Base-by-base conservation (phyloP, 1,140 invertebrate genomes). In the Metaphire vulgaris region DNA sequence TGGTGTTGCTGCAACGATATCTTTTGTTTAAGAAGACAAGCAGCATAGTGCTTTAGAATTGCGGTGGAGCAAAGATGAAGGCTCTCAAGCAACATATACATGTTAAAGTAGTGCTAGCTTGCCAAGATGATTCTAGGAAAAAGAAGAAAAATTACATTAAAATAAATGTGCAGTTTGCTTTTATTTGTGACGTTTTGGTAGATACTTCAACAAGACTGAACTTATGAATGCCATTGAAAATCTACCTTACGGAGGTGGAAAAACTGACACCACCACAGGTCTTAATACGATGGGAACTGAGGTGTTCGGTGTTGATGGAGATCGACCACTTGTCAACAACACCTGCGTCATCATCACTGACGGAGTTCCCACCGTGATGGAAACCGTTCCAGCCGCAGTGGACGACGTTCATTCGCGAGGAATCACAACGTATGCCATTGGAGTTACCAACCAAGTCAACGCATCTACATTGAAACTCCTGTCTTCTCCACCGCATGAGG, bases 281-380 rank as follows among this genome's bases (percentile, higher is more conserved):
- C 56, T 74, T 28, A 28, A 32, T 6, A n/a, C 32, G 64, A 74
- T 74, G 74, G n/a, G 74, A 1, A 74, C 74, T 30, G 26, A 74
- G 65, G 56, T 74, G 6, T 74, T 74, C 74, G 65, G 30, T 21
- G 6, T 32, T 0, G 0, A 33, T 0, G 65, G 56, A 2, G 65
- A 66, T 21, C 16, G 74, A 28, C 30, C 56, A 14, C n/a, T 64
- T 33, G 72, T 34, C 34, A 29, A 15, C 33, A 66, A 74, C 26
- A 21, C 64, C 1, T 41, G 29, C 41, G 31, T 74, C 74, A 74
- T 68, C 74, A 67, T 74, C 34, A 74, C 74, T 1, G 74, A 74
- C 28, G 74, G 74, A 28, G 30, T 64, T 2, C 56, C 74, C 1
- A 74, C 41, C 6, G 1, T n/a, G 15, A 29, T 21, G 31, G 15